These are phyloP conservation scores for Creontiades dilutus DNA, from an alignment of 2,888 invertebrate species.

Conservation along the genomic window DNA sequence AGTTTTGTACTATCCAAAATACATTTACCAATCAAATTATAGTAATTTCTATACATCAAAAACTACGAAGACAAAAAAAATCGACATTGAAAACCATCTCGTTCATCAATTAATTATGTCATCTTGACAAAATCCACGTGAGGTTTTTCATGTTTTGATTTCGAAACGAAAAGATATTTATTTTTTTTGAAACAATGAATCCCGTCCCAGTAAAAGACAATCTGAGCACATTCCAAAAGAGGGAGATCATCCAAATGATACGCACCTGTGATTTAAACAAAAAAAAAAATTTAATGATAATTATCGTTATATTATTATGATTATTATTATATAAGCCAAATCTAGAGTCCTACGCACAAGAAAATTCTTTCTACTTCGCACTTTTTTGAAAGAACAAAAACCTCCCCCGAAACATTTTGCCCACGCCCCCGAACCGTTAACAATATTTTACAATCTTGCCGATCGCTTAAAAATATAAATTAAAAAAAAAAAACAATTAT, in stretches of 20 bases:
- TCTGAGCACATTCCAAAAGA: constrained; percentile 65
- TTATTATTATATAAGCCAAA: constrained; percentile 55
- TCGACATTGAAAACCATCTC: neutral
- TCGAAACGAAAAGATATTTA: neutral
- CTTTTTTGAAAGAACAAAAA: constrained; percentile 54
- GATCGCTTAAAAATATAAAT: neutral
- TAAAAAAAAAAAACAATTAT: neutral
- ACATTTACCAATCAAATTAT: too few relatives aligned
- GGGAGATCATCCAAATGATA: constrained; percentile 33
- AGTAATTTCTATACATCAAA: too few relatives aligned
- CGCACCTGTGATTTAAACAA: constrained; percentile 57
- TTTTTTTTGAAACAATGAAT: constrained; percentile 17
- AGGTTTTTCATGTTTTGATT: neutral
- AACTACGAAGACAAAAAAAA: too few relatives aligned
- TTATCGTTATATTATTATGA: constrained; percentile 51
- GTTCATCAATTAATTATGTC: neutral
- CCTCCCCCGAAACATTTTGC: neutral
- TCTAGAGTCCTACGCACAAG: constrained; percentile 63
- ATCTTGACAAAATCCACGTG: neutral
- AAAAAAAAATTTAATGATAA: constrained; percentile 48
- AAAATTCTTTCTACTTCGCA: constrained; percentile 55
- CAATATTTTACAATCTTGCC: neutral
- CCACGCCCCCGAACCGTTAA: neutral
- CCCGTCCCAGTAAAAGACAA: constrained; percentile 66
- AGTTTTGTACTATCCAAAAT: too few relatives aligned